These are phyloP conservation scores for Temnopleurus reevesii DNA, from an alignment of 53 echinoderm and acorn worm species.

Conservation along the genomic window DNA sequence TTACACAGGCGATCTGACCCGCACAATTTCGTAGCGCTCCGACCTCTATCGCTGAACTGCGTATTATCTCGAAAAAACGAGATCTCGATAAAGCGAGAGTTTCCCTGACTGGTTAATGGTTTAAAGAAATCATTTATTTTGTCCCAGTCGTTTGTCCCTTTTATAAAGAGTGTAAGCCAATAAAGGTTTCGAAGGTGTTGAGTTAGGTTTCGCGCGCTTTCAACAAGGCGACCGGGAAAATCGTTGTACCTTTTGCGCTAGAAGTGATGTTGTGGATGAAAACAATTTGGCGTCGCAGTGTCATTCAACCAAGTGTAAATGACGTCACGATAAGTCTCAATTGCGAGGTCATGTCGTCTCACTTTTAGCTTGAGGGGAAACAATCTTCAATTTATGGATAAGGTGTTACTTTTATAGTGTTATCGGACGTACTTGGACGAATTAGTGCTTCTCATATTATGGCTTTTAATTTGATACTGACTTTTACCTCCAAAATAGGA, in stretches of 20 bases:
- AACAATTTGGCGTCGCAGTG: constrained; percentile 19
- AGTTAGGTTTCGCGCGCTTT: neutral
- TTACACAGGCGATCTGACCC: no score
- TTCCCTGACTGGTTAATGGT: no score
- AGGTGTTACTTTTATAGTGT: no score
- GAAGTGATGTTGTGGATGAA: neutral
- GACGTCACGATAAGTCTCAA: constrained; percentile 4
- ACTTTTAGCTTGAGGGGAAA: neutral
- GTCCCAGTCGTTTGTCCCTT: no score
- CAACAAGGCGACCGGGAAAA: constrained; percentile 1
- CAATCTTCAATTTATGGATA: neutral
- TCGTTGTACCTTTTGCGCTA: neutral
- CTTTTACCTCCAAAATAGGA: neutral
- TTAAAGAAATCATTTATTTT: no score
- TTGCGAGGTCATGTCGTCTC: neutral
- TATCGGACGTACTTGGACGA: neutral
- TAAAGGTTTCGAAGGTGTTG: constrained; percentile 28
- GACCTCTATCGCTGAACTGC: no score
- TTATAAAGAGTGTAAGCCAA: no score
- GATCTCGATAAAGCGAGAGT: no score
- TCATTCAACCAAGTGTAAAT: constrained; percentile 2
- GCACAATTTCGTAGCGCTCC: no score
- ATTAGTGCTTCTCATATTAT: neutral
- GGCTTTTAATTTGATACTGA: neutral
- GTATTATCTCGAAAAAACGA: no score